These are phyloP conservation scores for Gallinago jamesoni DNA, from an alignment of 2,113 vertebrate genomes.

Conservation along the genomic window DNA sequence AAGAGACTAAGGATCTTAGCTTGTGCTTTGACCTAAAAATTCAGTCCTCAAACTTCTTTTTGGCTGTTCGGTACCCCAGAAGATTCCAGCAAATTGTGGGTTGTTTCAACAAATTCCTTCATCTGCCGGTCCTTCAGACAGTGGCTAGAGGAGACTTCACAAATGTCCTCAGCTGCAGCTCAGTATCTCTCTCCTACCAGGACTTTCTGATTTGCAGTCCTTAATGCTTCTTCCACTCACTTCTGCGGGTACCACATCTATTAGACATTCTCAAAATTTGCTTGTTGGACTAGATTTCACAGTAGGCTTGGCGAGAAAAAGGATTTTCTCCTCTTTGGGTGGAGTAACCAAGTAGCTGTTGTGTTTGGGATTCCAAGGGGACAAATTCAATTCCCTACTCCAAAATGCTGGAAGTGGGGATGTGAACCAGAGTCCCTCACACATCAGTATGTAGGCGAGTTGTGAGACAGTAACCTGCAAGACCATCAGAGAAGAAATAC, in stretches of 20 bases:
- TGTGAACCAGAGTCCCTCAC: not conserved
- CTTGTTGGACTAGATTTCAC: not conserved
- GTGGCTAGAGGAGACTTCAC: not conserved
- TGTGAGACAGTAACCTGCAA: not conserved
- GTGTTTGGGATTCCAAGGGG: not conserved
- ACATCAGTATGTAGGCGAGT: not conserved
- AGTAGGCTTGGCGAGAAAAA: not conserved
- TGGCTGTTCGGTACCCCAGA: not conserved
- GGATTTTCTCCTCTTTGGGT: not conserved
- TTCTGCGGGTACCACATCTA: not conserved
- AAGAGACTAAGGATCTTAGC: not conserved
- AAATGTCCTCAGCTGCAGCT: not conserved
- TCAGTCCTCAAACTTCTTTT: not conserved
- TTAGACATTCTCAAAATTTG: not conserved
- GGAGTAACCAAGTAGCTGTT: not conserved
- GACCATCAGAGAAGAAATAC: not conserved
- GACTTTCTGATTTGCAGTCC: not conserved
- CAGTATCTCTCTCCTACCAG: accelerated
- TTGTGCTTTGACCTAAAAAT: not conserved
- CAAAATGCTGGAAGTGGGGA: not conserved
- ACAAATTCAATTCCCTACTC: not conserved
- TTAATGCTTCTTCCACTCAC: not conserved
- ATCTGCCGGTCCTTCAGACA: not conserved
- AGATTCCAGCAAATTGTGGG: not conserved
- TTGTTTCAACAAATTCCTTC: not conserved